Evolutionary conservation across 92 coral and sea anemone species (phyloP).

Genomic region (Phenganax stokvisi): DNA sequence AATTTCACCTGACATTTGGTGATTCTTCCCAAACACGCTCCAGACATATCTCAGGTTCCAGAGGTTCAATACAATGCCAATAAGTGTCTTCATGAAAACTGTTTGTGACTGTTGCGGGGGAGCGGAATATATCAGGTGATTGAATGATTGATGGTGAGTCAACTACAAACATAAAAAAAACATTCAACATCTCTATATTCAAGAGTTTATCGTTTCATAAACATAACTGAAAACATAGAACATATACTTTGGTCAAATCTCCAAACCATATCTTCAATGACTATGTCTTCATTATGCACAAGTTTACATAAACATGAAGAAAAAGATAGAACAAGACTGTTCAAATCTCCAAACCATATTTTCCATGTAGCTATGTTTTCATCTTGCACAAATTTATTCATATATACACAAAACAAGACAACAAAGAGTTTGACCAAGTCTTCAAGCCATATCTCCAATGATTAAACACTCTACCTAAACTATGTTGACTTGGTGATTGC

Average conservation of each 20-base stretch:
- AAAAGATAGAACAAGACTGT: too few species aligned
- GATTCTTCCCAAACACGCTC: slow-evolving; percentile 84
- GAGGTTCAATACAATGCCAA: slow-evolving; percentile 75
- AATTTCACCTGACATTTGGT: slow-evolving; percentile 60
- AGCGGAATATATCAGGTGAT: slow-evolving; percentile 66
- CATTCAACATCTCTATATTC: not conserved
- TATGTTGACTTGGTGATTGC: slow-evolving; percentile 30
- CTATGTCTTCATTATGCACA: too few species aligned
- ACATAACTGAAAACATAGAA: too few species aligned
- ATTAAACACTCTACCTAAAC: slow-evolving; percentile 11
- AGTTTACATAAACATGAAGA: too few species aligned
- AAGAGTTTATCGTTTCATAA: not conserved
- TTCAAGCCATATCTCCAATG: not conserved
- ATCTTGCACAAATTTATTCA: not conserved
- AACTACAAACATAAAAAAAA: slow-evolving; percentile 12
- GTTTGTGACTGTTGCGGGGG: slow-evolving; percentile 57
- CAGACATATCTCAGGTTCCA: slow-evolving; percentile 77
- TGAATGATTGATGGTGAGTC: slow-evolving; percentile 61
- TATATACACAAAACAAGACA: not conserved
- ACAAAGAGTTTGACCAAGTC: not conserved
- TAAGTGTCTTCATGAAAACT: slow-evolving; percentile 65
- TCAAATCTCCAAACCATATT: too few species aligned
- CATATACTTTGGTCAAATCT: too few species aligned
- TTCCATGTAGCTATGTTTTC: too few species aligned
- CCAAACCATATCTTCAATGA: too few species aligned